Evolutionary conservation across 2,888 invertebrate genomes (phyloP).

Genomic region (Odontothrips loti): DNA sequence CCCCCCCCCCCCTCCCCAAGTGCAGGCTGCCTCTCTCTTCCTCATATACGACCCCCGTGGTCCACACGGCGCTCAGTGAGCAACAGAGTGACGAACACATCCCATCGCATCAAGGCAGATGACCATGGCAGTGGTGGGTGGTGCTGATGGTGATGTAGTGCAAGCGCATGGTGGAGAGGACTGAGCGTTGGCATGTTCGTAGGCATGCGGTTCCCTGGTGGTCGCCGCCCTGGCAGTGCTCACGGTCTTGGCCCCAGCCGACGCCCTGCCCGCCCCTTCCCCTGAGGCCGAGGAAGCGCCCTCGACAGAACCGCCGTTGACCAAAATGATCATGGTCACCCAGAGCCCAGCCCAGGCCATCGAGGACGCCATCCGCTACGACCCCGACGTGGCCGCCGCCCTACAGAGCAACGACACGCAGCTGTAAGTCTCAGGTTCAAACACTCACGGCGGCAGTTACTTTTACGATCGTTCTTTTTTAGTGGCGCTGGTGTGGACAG

Average conservation of each 20-base stretch:
- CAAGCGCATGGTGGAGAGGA: not conserved
- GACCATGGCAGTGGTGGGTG: not conserved
- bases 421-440: not conserved
- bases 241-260: not conserved
- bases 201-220: not conserved
- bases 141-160: not conserved
- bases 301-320: not conserved
- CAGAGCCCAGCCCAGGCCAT: slow-evolving; percentile 11
- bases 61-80: too few relatives aligned
- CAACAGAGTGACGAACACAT: too few relatives aligned
- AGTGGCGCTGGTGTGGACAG: too few relatives aligned
- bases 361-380: slow-evolving; percentile 3
- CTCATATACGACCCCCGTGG: not conserved
- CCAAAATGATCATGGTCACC: not conserved
- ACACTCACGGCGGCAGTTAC: too few relatives aligned
- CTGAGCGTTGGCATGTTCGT: not conserved
- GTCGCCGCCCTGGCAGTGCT: not conserved
- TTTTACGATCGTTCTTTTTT: too few relatives aligned
- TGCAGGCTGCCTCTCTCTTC: too few relatives aligned
- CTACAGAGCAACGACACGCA: not conserved
- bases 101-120: not conserved
- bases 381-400: slow-evolving; percentile 8
- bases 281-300: not conserved
- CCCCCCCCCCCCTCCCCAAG: not conserved
- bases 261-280: not conserved